Conservation (phyloP, 2,797 vertebrate species). For the Eulemur coronatus region DNA sequence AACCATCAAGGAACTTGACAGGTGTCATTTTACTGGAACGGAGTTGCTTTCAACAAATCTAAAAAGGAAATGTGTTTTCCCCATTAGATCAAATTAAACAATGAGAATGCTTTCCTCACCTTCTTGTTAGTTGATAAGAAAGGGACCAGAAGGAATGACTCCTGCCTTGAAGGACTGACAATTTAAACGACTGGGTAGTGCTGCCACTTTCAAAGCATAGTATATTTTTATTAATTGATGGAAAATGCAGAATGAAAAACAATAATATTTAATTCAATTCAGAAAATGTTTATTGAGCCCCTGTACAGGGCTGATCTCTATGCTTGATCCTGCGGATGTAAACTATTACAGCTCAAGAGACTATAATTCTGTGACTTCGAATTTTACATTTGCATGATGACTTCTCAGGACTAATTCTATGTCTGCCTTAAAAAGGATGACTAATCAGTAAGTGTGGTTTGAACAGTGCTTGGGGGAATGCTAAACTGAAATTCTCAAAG, state of each 20-base stretch:
- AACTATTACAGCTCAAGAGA: neutral
- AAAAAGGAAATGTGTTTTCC: conserved; percentile 42
- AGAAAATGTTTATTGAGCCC: conserved; percentile 4
- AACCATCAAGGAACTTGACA: conserved; percentile 71
- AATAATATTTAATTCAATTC: neutral
- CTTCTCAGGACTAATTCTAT: neutral
- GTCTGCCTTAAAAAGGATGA: neutral
- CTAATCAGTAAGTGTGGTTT: neutral
- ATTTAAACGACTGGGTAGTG: neutral
- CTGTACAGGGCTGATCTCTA: neutral
- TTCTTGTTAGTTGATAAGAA: neutral
- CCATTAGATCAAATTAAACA: conserved; percentile 60
- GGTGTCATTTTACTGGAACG: conserved; percentile 66
- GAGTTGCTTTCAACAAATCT: conserved; percentile 62
- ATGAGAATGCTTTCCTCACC: conserved; percentile 13
- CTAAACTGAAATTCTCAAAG: neutral
- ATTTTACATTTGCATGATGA: neutral
- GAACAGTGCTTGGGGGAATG: neutral
- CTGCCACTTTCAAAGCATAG: neutral
- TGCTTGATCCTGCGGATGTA: neutral
- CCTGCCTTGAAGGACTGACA: neutral
- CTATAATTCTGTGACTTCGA: neutral
- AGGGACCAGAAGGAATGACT: neutral
- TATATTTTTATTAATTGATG: neutral
- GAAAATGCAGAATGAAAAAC: neutral